phyloP scores from a whole-genome alignment of 92 coral and sea anemone species.

The Epizoanthus stellaris region DNA sequence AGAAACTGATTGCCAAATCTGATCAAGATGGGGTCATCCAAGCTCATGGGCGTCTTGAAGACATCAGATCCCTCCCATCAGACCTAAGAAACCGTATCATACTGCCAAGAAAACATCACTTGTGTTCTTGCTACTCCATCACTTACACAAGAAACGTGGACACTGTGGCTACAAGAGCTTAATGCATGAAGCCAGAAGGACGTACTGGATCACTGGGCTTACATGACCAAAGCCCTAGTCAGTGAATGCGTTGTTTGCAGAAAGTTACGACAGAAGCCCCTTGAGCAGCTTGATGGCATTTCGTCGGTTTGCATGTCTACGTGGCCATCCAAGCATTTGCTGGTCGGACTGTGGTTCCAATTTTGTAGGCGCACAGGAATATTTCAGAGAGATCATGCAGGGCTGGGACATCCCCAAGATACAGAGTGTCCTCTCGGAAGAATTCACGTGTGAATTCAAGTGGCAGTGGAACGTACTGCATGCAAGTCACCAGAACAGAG shows the following conservation, averaged over 20 bases:
- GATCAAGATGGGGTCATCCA: conserved; percentile 60
- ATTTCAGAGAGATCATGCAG: no score
- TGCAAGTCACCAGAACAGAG: no score
- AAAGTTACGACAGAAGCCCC: conserved; percentile 52
- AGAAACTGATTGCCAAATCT: conserved; percentile 44
- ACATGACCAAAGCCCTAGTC: conserved; percentile 35
- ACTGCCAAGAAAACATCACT: conserved; percentile 61
- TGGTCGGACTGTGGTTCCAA: no score
- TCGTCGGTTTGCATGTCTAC: no score
- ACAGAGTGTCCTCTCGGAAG: no score
- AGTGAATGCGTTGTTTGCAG: conserved; percentile 48
- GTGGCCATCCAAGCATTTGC: no score
- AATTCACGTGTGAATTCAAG: no score
- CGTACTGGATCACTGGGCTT: conserved; percentile 28
- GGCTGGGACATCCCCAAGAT: no score
- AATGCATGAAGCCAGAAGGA: conserved; percentile 45
- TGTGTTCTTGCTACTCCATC: conserved; percentile 44
- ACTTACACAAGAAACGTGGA: conserved; percentile 55
- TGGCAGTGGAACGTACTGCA: no score
- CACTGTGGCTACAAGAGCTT: conserved; percentile 56
- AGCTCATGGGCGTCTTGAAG: conserved; percentile 67
- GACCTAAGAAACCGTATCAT: conserved; percentile 60
- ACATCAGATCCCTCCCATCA: conserved; percentile 53
- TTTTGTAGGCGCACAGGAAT: no score
- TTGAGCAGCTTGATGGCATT: conserved; percentile 40